Evolutionary conservation across 2,113 vertebrate species (phyloP).

Genomic region (Athene cunicularia): DNA sequence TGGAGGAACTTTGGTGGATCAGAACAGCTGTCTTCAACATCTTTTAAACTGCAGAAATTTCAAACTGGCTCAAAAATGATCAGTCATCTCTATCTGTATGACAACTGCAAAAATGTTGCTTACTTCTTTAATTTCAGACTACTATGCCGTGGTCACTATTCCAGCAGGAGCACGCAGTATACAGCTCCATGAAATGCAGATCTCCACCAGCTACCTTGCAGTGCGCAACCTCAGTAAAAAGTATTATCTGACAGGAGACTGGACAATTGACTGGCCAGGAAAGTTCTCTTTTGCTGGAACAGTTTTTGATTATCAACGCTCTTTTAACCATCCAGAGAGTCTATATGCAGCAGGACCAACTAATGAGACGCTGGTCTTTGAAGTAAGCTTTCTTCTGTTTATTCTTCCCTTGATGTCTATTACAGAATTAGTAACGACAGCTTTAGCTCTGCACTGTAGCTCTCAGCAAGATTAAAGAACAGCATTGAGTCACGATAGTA

Average conservation of each 20-base stretch:
- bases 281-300: conserved; percentile 91
- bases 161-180: conserved; percentile 89
- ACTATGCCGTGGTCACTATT: conserved; percentile 87
- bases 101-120: background rate
- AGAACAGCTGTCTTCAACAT: background rate
- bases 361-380: conserved; percentile 96
- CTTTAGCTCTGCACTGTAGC: conserved; percentile 16
- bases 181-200: conserved; percentile 84
- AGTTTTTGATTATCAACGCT: conserved; percentile 89
- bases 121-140: conserved; percentile 75
- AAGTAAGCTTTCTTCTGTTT: conserved; percentile 83
- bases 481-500: conserved; percentile 8
- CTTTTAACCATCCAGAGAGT: conserved; percentile 86
- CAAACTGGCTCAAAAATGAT: background rate
- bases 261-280: conserved; percentile 96
- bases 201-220: conserved; percentile 91
- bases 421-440: conserved; percentile 57
- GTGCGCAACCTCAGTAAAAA: conserved; percentile 82
- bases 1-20: background rate
- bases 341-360: conserved; percentile 89
- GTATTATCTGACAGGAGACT: conserved; percentile 91
- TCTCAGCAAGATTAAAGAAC: conserved; percentile 55
- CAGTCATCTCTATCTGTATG: background rate
- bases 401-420: conserved; percentile 50
- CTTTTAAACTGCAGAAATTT: background rate